These are phyloP conservation scores for Popillia japonica DNA, from an alignment of 1,140 invertebrate species.

Conservation along the genomic window DNA sequence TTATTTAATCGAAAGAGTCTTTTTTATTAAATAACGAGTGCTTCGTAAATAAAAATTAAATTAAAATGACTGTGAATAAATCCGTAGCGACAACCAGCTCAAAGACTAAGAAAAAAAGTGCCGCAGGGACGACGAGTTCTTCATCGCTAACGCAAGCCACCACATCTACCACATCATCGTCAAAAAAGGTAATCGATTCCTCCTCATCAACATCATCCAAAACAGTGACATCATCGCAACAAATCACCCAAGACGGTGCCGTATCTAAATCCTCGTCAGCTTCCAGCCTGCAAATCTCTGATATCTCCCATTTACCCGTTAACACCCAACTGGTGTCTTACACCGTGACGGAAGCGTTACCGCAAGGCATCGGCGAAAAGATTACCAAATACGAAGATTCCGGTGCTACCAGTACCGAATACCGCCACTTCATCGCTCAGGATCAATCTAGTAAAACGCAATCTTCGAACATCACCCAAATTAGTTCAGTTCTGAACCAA, in stretches of 20 bases:
- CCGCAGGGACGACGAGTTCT: background rate
- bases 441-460: conserved; percentile 45
- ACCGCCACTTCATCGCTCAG: conserved; percentile 54
- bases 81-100: background rate
- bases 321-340: conserved; percentile 54
- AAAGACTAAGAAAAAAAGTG: conserved; percentile 24
- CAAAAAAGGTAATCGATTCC: conserved; percentile 7
- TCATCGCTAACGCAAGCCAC: background rate
- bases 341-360: conserved; percentile 56
- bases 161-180: background rate
- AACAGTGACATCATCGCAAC: background rate
- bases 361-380: conserved; percentile 56
- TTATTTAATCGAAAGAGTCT: background rate
- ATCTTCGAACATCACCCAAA: conserved; percentile 51
- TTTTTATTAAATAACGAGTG: background rate
- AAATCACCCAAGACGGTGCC: conserved; percentile 12
- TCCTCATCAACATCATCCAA: background rate
- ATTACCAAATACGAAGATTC: conserved; percentile 57
- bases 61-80: conserved; percentile 32
- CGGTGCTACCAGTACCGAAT: conserved; percentile 55
- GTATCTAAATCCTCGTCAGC: conserved; percentile 55
- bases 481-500: conserved; percentile 55
- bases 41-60: background rate
- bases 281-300: conserved; percentile 57
- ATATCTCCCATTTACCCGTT: conserved; percentile 57